phyloP scores from a whole-genome alignment of 2,113 vertebrate genomes.

The Anser brachyrhynchus region DNA sequence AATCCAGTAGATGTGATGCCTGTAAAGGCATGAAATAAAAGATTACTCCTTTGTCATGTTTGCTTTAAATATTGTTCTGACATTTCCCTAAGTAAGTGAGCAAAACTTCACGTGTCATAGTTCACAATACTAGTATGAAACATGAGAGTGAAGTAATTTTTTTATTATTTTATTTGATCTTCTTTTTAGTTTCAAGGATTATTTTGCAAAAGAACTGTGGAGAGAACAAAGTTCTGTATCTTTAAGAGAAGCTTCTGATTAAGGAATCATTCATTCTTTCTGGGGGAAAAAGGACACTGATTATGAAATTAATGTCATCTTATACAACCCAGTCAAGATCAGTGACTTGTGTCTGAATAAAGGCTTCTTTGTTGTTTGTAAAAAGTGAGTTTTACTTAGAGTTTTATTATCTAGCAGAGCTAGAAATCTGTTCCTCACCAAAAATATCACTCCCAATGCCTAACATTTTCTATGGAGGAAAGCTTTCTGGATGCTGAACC shows the following conservation, averaged over 20 bases:
- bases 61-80: not conserved
- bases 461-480: not conserved
- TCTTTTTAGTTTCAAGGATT: not conserved
- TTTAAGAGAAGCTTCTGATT: not conserved
- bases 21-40: not conserved
- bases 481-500: not conserved
- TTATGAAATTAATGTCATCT: conserved; percentile 37
- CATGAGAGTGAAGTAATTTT: not conserved
- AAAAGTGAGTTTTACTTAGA: not conserved
- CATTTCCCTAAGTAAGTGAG: not conserved
- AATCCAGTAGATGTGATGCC: not conserved
- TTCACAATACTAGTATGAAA: not conserved
- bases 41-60: not conserved
- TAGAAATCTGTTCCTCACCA: not conserved
- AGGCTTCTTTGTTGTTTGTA: conserved; percentile 6
- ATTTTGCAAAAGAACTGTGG: not conserved
- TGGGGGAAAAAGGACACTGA: not conserved
- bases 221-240: not conserved
- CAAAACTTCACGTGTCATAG: not conserved
- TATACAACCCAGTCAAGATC: not conserved
- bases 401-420: not conserved
- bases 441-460: not conserved
- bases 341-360: not conserved
- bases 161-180: not conserved
- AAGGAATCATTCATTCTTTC: not conserved